These are phyloP conservation scores for Pseudochirops corinnae DNA, from an alignment of 2,797 vertebrate species.

Conservation along the genomic window DNA sequence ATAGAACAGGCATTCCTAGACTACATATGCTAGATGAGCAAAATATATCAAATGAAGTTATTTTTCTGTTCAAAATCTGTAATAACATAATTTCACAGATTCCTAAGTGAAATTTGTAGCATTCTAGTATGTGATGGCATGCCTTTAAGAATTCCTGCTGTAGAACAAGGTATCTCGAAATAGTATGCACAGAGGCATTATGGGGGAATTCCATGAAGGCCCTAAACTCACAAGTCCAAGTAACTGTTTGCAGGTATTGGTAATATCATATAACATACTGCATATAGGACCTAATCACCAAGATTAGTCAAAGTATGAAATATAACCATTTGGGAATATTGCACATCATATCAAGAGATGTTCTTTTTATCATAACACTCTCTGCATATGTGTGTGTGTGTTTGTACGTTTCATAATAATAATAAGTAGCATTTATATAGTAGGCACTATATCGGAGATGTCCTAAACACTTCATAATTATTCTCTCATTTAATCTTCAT, in stretches of 20 bases:
- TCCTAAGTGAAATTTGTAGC: neutral
- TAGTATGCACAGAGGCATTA: slow-evolving; percentile 41
- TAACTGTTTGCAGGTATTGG: neutral
- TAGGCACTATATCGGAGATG: neutral
- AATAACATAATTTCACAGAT: neutral
- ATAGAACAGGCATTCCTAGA: neutral
- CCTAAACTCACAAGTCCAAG: neutral
- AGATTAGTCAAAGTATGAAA: neutral
- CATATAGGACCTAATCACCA: neutral
- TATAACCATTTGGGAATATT: neutral
- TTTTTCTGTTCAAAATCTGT: neutral
- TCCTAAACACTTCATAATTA: neutral
- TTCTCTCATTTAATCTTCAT: neutral
- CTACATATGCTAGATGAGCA: neutral
- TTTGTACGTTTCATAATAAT: neutral
- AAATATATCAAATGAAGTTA: neutral
- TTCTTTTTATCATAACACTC: neutral
- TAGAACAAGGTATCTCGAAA: slow-evolving; percentile 53
- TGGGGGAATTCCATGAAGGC: slow-evolving; percentile 5
- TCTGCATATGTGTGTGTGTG: neutral
- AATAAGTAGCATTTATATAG: neutral
- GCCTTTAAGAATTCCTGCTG: slow-evolving; percentile 10
- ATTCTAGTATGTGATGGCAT: neutral
- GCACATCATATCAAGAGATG: neutral
- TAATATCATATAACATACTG: neutral